Evolutionary conservation across 2,113 vertebrate species (phyloP).

Genomic region (Tychaedon coryphoeus): DNA sequence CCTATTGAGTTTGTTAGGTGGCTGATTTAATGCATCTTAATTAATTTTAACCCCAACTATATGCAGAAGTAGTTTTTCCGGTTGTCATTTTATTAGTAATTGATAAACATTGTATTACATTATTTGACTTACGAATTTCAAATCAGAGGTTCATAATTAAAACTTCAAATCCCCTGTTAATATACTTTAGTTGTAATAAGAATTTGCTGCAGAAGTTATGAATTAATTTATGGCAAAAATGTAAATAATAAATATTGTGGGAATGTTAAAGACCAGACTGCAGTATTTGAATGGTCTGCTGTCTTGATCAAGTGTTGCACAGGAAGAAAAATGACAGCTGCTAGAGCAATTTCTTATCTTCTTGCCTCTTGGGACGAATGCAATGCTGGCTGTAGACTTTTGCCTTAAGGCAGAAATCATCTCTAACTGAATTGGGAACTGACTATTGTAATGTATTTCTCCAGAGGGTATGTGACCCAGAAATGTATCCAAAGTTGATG

Average conservation of each 20-base stretch:
- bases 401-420: slow-evolving; percentile 26
- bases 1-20: not conserved
- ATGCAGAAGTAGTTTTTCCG: not conserved
- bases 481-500: slow-evolving; percentile 10
- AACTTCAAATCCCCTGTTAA: not conserved
- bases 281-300: not conserved
- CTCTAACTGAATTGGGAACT: not conserved
- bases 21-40: not conserved
- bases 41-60: not conserved
- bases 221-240: not conserved
- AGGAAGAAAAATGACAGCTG: slow-evolving; percentile 9
- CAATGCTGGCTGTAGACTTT: not conserved
- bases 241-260: not conserved
- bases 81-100: not conserved
- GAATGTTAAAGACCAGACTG: not conserved
- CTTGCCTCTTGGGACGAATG: not conserved
- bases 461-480: slow-evolving; percentile 24
- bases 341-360: not conserved
- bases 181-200: not conserved
- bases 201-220: not conserved
- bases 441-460: slow-evolving; percentile 10
- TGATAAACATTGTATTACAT: not conserved
- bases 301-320: not conserved
- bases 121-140: not conserved
- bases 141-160: not conserved